Percentiles rank a stretch among this genome's conserved stretches.
Conservation (phyloP, 1,140 invertebrate genomes). For the Drosophila ficusphila region DNA sequence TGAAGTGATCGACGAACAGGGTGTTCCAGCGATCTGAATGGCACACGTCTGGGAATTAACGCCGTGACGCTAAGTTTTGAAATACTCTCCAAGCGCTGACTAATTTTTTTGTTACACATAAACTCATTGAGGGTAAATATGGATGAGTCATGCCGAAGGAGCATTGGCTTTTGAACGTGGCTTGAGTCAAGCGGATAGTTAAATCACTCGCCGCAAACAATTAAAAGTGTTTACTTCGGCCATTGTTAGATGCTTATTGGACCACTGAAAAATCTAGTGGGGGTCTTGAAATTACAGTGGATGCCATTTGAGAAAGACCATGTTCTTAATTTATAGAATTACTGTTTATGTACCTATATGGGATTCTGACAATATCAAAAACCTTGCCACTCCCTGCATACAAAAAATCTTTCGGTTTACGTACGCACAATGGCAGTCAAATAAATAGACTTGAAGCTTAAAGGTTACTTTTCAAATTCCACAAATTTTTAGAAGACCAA, state of each 20-base stretch:
- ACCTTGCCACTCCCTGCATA: slow-evolving; percentile 24
- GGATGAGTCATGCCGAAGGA: slow-evolving; percentile 20
- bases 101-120: slow-evolving; percentile 44
- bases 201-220: slow-evolving; percentile 44
- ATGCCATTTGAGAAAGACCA: not conserved
- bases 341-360: not conserved
- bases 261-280: slow-evolving; percentile 5
- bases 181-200: slow-evolving; percentile 25
- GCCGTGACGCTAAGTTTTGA: slow-evolving; percentile 61
- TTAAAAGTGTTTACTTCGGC: slow-evolving; percentile 26
- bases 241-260: slow-evolving; percentile 11
- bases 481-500: no score
- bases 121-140: not conserved
- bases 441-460: not conserved
- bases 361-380: slow-evolving; percentile 10
- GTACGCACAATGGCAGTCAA: not conserved
- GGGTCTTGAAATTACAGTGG: slow-evolving; percentile 11
- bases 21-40: slow-evolving; percentile 30
- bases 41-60: slow-evolving; percentile 63
- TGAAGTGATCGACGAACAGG: slow-evolving; percentile 51
- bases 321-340: not conserved
- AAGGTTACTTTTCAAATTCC: no score
- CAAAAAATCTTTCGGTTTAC: not conserved
- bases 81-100: slow-evolving; percentile 43
- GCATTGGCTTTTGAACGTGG: slow-evolving; percentile 17